phyloP scores from a whole-genome alignment of 2,113 vertebrate species.

The Laterallus jamaicensis region DNA sequence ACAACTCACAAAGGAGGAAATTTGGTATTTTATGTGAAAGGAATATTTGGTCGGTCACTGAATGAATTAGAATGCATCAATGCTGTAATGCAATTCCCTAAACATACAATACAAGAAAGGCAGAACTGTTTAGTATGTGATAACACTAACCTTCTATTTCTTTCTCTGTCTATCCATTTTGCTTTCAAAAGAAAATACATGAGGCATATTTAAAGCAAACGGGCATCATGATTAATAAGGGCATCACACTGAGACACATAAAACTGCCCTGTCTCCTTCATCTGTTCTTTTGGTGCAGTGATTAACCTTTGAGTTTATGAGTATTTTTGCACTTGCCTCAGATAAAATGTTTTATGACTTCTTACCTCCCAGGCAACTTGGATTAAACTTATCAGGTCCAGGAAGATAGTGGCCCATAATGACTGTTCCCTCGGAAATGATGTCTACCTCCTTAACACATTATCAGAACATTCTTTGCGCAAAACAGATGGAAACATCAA shows the following conservation, averaged over 20 bases:
- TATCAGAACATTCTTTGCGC: conserved; percentile 57
- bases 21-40: neutral
- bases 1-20: neutral
- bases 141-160: conserved; percentile 6
- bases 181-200: conserved; percentile 63
- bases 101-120: neutral
- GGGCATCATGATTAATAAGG: conserved; percentile 75
- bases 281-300: conserved; percentile 74
- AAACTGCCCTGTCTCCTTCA: conserved; percentile 78
- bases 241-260: conserved; percentile 67
- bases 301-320: conserved; percentile 87
- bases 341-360: conserved; percentile 82
- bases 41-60: neutral
- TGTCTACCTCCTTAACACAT: conserved; percentile 48
- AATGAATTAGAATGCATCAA: neutral
- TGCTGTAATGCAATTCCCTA: neutral
- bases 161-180: conserved; percentile 52
- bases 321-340: conserved; percentile 77
- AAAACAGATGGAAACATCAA: conserved; percentile 75
- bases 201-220: conserved; percentile 61
- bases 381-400: conserved; percentile 74
- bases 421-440: conserved; percentile 66
- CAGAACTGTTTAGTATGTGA: neutral
- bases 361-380: conserved; percentile 80
- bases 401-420: conserved; percentile 72